Percentiles rank a stretch among this genome's conserved stretches.
These are phyloP conservation scores for Calcarius lapponicus DNA, from an alignment of 2,797 vertebrate species.

Conservation along the genomic window DNA sequence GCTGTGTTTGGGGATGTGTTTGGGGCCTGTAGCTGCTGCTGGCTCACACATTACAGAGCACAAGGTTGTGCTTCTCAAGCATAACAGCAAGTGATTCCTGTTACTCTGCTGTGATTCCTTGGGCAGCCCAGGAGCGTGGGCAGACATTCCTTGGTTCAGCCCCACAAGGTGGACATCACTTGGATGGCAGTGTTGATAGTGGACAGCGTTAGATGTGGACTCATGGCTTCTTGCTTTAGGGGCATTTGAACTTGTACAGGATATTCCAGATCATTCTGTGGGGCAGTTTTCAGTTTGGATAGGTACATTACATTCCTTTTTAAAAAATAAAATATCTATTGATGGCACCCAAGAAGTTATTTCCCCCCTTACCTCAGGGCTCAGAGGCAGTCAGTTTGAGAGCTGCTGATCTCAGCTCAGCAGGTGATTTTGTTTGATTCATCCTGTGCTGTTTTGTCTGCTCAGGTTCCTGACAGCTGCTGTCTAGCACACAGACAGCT, in stretches of 20 bases:
- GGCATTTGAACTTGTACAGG: neutral
- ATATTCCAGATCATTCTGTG: neutral
- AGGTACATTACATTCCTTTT: neutral
- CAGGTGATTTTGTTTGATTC: neutral
- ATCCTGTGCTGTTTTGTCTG: neutral
- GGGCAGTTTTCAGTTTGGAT: neutral
- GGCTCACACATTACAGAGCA: neutral
- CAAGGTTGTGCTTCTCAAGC: neutral
- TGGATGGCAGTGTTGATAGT: neutral
- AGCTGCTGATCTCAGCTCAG: neutral
- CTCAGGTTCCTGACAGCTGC: neutral
- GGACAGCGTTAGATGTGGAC: neutral
- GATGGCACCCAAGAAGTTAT: neutral
- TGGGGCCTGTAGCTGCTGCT: neutral
- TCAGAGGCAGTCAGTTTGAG: neutral
- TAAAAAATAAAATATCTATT: neutral
- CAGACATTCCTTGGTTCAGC: neutral
- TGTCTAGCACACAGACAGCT: neutral
- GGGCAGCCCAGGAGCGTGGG: neutral
- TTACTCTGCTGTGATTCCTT: neutral
- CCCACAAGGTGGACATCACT: rapidly evolving
- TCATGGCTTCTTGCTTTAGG: neutral
- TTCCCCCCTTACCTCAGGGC: neutral
- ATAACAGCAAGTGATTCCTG: neutral
- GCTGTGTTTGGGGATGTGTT: no score